Conservation (phyloP, 2,888 invertebrate genomes). For the Panopea generosa region DNA sequence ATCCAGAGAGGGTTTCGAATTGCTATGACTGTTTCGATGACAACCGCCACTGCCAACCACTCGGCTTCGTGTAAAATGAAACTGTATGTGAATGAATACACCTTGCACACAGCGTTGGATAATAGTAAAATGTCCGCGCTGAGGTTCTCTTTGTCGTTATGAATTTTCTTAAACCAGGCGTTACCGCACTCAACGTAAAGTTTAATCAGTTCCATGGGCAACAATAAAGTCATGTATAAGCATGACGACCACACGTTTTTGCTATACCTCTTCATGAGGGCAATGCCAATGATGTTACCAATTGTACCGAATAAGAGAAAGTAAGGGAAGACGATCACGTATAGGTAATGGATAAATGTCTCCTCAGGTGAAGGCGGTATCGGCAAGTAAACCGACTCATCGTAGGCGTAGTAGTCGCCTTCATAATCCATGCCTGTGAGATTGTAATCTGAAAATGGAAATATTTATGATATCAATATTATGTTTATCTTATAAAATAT, state of each 20-base stretch:
- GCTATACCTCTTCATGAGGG: slow-evolving; percentile 71
- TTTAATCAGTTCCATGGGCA: slow-evolving; percentile 77
- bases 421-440: slow-evolving; percentile 13
- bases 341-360: slow-evolving; percentile 51
- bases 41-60: slow-evolving; percentile 81
- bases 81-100: slow-evolving; percentile 79
- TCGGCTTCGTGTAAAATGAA: slow-evolving; percentile 76
- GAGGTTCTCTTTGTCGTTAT: slow-evolving; percentile 59
- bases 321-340: slow-evolving; percentile 73
- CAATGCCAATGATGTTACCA: slow-evolving; percentile 72
- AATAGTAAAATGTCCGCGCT: slow-evolving; percentile 71
- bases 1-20: slow-evolving; percentile 73
- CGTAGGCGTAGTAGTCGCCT: slow-evolving; percentile 3
- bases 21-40: slow-evolving; percentile 80
- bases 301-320: slow-evolving; percentile 78
- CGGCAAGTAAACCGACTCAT: neutral
- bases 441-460: slow-evolving; percentile 18
- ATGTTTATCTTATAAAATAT: too few relatives aligned
- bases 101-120: slow-evolving; percentile 82
- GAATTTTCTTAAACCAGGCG: slow-evolving; percentile 73
- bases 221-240: slow-evolving; percentile 78
- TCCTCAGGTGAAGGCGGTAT: slow-evolving; percentile 35
- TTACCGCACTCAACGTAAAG: slow-evolving; percentile 82
- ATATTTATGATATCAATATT: too few relatives aligned
- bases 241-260: slow-evolving; percentile 81